A percentile compares a stretch with the other conserved stretches of the same genome.
These are phyloP conservation scores for Tuta absoluta DNA, from an alignment of 2,888 invertebrate species.

Conservation along the genomic window DNA sequence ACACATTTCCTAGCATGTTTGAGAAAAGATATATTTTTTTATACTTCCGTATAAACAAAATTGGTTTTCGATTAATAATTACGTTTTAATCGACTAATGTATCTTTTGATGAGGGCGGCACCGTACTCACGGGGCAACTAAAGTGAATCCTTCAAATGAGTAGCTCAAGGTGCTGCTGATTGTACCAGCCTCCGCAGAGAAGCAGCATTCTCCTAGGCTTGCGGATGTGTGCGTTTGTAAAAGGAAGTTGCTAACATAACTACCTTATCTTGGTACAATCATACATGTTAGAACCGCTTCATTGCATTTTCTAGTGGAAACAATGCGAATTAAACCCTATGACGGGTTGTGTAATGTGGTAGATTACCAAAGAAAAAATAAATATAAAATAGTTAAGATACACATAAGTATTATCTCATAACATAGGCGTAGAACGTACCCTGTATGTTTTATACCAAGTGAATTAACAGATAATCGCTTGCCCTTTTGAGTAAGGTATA, in stretches of 20 bases:
- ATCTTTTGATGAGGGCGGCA: too few species aligned
- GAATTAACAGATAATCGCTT: slow-evolving; percentile 12
- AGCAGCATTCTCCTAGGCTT: background rate
- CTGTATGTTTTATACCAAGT: too few species aligned
- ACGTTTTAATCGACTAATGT: too few species aligned
- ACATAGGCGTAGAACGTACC: too few species aligned
- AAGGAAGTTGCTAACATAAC: slow-evolving; percentile 8
- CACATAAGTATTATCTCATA: background rate
- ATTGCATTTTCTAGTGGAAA: background rate
- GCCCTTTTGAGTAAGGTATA: background rate
- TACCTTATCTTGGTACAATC: background rate
- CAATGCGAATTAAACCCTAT: background rate
- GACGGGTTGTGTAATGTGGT: too few species aligned
- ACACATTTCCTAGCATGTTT: too few species aligned
- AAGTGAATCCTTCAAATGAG: too few species aligned
- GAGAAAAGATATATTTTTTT: too few species aligned
- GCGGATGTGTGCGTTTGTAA: slow-evolving; percentile 2
- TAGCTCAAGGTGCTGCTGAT: too few species aligned
- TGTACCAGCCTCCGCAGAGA: background rate
- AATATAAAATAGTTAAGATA: background rate
- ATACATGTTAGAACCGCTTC: slow-evolving; percentile 1
- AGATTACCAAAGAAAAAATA: background rate
- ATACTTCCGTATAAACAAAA: too few species aligned
- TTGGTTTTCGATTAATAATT: too few species aligned
- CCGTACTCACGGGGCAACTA: too few species aligned